Conservation (phyloP, 2,113 vertebrate genomes). For the Pristiophorus japonicus region DNA sequence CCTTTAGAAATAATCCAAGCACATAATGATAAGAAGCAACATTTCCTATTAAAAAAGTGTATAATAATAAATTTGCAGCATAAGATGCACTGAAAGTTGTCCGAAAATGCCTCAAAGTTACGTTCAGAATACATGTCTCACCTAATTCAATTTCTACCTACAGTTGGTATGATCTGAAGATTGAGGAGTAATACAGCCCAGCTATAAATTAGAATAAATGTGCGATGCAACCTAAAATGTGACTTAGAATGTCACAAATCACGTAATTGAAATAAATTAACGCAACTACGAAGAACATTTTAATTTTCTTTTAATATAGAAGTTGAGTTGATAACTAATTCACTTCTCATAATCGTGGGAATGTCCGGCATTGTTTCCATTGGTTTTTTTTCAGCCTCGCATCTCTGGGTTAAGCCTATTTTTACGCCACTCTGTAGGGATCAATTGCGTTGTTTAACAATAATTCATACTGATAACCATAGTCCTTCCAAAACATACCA, state of each 20-base stretch:
- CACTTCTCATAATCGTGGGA: not conserved
- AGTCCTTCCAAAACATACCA: not conserved
- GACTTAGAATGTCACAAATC: conserved; percentile 9
- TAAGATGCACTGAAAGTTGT: not conserved
- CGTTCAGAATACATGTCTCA: not conserved
- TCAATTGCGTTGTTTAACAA: not conserved
- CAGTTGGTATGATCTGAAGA: not conserved
- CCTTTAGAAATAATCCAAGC: not conserved
- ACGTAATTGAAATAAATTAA: not conserved
- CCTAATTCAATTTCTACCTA: not conserved
- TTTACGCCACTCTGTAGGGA: not conserved
- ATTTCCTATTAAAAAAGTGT: not conserved
- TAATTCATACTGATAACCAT: not conserved
- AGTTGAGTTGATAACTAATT: not conserved
- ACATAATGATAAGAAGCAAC: not conserved
- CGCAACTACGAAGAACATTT: not conserved
- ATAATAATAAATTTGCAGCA: not conserved
- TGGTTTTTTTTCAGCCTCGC: not conserved
- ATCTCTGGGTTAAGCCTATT: not conserved
- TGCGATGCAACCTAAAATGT: not conserved
- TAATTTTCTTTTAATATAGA: not conserved
- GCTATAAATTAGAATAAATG: not conserved
- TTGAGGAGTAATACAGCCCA: not conserved
- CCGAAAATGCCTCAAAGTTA: not conserved
- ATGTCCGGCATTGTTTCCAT: not conserved